A percentile compares a stretch with the other conserved stretches of the same genome.
Evolutionary conservation across 1,140 invertebrate genomes (phyloP).

Genomic region (Venturia canescens): DNA sequence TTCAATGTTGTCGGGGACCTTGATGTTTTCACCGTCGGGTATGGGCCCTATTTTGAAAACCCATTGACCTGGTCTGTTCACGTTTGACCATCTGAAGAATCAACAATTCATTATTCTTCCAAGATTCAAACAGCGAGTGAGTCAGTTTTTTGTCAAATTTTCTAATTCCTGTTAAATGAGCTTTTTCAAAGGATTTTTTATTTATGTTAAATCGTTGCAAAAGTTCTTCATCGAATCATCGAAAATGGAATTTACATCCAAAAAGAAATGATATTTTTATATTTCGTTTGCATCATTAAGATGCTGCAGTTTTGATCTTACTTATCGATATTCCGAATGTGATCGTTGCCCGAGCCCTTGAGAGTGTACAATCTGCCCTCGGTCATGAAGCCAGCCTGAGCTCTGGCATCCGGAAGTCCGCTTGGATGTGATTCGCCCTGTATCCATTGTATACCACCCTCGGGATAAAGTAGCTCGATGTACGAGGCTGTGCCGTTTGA

Average conservation of each 20-base stretch:
- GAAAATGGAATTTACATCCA: too few relatives aligned
- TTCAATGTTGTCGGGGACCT: constrained; percentile 80
- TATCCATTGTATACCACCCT: constrained; percentile 94
- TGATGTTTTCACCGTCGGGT: constrained; percentile 79
- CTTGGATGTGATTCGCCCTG: constrained; percentile 82
- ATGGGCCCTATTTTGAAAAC: constrained; percentile 87
- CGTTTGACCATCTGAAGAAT: constrained; percentile 88
- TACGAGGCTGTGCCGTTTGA: constrained; percentile 90
- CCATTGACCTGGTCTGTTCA: constrained; percentile 89
- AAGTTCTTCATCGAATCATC: too few relatives aligned
- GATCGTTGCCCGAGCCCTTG: constrained; percentile 91
- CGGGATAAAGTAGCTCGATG: constrained; percentile 90
- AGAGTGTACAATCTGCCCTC: constrained; percentile 86
- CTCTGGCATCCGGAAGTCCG: constrained; percentile 89
- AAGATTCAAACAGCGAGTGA: not conserved
- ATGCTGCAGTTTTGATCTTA: constrained; percentile 63
- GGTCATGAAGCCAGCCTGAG: constrained; percentile 93
- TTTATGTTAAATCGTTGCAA: too few relatives aligned
- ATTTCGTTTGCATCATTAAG: too few relatives aligned
- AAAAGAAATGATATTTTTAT: not conserved
- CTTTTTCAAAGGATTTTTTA: too few relatives aligned
- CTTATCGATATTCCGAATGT: constrained; percentile 86
- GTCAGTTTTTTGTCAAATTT: too few relatives aligned
- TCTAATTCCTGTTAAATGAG: too few relatives aligned
- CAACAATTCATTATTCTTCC: not conserved